Percentiles rank a stretch among this genome's conserved stretches.
Evolutionary conservation across 1,140 invertebrate genomes (phyloP).

Genomic region (Pseudomyrmex sp.): DNA sequence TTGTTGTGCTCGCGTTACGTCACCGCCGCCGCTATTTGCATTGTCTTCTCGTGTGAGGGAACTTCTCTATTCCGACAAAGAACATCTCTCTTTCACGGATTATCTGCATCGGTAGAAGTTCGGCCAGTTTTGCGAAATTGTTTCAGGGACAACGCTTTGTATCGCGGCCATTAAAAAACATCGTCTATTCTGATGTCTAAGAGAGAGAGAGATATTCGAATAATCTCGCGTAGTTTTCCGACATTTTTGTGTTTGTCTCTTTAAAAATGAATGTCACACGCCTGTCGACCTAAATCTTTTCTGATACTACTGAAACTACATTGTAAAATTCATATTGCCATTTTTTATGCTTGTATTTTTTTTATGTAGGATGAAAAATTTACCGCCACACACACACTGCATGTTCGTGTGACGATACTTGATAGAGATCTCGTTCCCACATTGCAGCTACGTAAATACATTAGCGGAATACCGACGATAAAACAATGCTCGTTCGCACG

Average conservation of each 20-base stretch:
- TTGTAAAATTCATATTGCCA: constrained; percentile 9
- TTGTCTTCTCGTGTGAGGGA: background rate
- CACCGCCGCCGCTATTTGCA: constrained; percentile 7
- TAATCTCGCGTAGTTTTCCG: constrained; percentile 18
- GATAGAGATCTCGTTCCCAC: background rate
- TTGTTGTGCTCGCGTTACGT: constrained; percentile 31
- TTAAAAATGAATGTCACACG: constrained; percentile 1
- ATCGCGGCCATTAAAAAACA: constrained; percentile 31
- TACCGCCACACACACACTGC: background rate
- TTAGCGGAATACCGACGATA: background rate
- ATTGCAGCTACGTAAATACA: background rate
- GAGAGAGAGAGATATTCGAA: constrained; percentile 31
- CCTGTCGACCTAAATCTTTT: background rate
- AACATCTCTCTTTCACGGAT: constrained; percentile 1
- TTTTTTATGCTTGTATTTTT: constrained; percentile 3
- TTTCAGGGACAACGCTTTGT: constrained; percentile 10
- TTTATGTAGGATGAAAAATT: background rate
- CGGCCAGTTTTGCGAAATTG: background rate
- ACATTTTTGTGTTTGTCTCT: background rate
- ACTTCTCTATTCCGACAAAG: background rate
- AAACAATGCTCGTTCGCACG: background rate
- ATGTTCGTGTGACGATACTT: background rate
- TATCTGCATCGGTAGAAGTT: constrained; percentile 16
- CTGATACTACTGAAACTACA: background rate
- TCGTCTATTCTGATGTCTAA: constrained; percentile 36